Base-by-base conservation (phyloP, 2,797 vertebrate species). In the Poecile montanus region DNA sequence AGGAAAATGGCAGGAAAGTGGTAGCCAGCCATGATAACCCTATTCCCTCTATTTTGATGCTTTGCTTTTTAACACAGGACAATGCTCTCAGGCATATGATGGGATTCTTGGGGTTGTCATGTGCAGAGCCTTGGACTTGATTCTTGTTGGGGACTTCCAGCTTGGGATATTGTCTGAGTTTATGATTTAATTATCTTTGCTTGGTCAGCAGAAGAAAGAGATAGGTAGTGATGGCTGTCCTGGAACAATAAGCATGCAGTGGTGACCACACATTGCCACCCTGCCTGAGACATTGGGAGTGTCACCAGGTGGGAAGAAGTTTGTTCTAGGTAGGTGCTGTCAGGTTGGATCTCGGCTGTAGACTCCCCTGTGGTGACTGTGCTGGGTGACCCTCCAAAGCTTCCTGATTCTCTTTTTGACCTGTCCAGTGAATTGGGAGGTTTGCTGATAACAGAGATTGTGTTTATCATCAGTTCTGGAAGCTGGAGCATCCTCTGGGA, bases 291-390 rank as follows among this genome's bases (percentile, higher is more conserved):
- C 15, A 4, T 0, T 5, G 32, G 16, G n/a, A 91, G 7, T 16
- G 8, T 27, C 27, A 34, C 17, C 45, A 19, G 22, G 1, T 4
- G 20, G 45, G 68, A 74, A n/a, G 51, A 92, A 51, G 16, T 21
- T 77, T 0, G 0, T 85, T 15, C 25, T 40, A 48, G 51, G n/a
- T 70, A 23, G 12, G n/a, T 68, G 36, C 27, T 85, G 13, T n/a
- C 47, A 74, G 51, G 30, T 16, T 82, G 53, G 8, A 21, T 47
- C 45, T 77, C 0, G 0, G 34, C 51, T 67, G 44, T 36, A 56
- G 54, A 4, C 3, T 63, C 5, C 13, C 3, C 36, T 5, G 0
- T 50, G 44, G 2, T 73, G 20, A 16, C 18, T 62, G 17, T 38
- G 9, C 42, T 72, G 20, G 25, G 19, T 45, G 44, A 77, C 20